Percentiles rank a stretch among this genome's conserved stretches.
phyloP scores from a whole-genome alignment of 2,888 invertebrate genomes.

The Cerceris ruficornis region DNA sequence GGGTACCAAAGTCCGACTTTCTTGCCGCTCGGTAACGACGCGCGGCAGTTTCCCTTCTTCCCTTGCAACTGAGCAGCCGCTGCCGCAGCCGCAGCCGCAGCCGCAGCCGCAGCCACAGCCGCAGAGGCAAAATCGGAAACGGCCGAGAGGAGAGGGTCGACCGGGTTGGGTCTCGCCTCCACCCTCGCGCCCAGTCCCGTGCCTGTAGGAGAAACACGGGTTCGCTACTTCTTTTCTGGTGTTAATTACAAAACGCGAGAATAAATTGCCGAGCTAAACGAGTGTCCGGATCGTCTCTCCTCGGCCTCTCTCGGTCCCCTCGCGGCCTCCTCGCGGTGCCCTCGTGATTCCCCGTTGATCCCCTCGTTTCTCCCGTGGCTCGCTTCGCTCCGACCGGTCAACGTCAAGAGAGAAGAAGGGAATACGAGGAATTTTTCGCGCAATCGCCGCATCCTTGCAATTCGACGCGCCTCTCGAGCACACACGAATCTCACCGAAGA shows the following conservation, averaged over 20 bases:
- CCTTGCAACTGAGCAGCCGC: constrained; percentile 23
- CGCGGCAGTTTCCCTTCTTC: constrained; percentile 30
- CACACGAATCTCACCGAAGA: too few species aligned
- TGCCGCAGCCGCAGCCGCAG: too few species aligned
- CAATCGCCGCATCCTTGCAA: too few species aligned
- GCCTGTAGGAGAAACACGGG: constrained; percentile 60
- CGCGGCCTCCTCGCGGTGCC: not conserved
- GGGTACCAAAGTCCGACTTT: constrained; percentile 39
- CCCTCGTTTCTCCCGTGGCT: too few species aligned
- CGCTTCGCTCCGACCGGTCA: too few species aligned
- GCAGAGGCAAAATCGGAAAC: constrained; percentile 47
- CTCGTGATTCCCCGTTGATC: constrained; percentile 15
- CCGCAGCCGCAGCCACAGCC: constrained; percentile 1
- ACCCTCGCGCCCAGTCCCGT: constrained; percentile 52
- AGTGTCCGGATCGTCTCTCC: constrained; percentile 52
- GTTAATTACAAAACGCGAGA: constrained; percentile 80
- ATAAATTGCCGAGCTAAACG: constrained; percentile 78
- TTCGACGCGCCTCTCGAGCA: too few species aligned
- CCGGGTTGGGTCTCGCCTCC: constrained; percentile 38
- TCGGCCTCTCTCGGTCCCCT: constrained; percentile 29
- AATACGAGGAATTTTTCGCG: too few species aligned
- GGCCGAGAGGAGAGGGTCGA: not conserved
- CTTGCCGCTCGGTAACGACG: constrained; percentile 55
- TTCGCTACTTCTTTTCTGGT: constrained; percentile 74
- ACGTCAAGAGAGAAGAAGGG: too few species aligned